Base-by-base conservation (phyloP, 1,140 invertebrate species). In the Bombus vancouverensis region DNA sequence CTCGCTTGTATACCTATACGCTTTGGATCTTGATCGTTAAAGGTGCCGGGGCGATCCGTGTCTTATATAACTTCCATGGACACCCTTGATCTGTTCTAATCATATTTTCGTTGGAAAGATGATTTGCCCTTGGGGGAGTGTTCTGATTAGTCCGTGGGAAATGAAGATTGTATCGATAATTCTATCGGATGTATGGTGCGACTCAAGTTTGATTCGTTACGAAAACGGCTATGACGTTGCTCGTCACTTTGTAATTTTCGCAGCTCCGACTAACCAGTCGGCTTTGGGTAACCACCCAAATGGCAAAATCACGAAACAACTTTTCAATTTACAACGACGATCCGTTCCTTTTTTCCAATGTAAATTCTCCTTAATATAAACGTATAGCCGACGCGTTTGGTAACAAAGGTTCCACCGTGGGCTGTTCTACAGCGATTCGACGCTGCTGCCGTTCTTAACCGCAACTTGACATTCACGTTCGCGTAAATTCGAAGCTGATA, bases 11-110 rank as follows among this genome's bases (percentile, higher is more conserved):
- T 75, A 89, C 70, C 76, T 86, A 81, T 81, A 89, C 82, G 86
- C 66, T 85, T 80, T 88, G 83, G 89, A 88, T 81, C 86, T 82
- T 75, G 68, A 85, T 79, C 77, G 83, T 85, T 85, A 85, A 84
- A 85, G 76, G 75, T 57, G n/a, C 34, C 42, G 28, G 53, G 9
- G 3, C 66, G 76, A 62, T 32, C 81, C 9, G 59, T n/a, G 59
- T 71, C 76, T 80, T 59, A 44, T 79, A 72, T 77, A 57, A 72
- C 37, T 47, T 62, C 83, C 83, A n/a, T 42, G 76, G 32, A 59
- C 62, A 71, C n/a, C 32, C 65, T 28, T 44, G n/a, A 18, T 59
- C 34, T 18, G 25, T 53, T 66, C 34, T 53, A 32, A 77, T 47
- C 44, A 59, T 44, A 84, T 84, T 72, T 71, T 79, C 57, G 25